Conservation (phyloP, 37 sponge, comb jelly and placozoan species). For the Halichondria panicea region DNA sequence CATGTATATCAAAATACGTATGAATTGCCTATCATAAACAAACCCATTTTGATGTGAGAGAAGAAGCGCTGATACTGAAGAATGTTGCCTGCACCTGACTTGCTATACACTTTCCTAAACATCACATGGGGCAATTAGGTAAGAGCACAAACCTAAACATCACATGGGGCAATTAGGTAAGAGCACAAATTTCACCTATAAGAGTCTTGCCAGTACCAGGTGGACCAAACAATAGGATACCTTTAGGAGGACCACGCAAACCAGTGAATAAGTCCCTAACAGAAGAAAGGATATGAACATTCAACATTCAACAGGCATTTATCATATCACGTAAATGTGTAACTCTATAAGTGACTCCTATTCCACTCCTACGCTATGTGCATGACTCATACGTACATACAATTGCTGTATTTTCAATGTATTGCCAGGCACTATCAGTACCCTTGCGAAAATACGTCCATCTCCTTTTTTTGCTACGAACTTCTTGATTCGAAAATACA, state of each 20-base stretch:
- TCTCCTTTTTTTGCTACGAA: no score
- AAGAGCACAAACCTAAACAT: not conserved
- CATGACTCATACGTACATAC: no score
- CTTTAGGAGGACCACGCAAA: conserved; percentile 97
- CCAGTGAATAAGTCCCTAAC: conserved; percentile 98
- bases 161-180: not conserved
- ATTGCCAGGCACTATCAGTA: no score
- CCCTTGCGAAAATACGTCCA: no score
- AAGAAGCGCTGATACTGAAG: conserved; percentile 99
- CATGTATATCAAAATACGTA: not conserved
- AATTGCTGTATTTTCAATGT: no score
- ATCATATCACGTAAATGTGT: no score
- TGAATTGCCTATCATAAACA: conserved; percentile 8
- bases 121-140: not conserved
- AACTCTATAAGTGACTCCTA: no score
- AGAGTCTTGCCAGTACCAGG: conserved; percentile 99
- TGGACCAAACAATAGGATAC: conserved; percentile 97
- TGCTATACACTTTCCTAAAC: conserved; percentile 93
- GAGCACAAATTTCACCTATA: conserved; percentile 64
- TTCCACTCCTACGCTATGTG: no score
- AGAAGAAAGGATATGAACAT: not conserved
- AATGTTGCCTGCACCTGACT: conserved; percentile 95
- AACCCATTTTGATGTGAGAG: conserved; percentile 99
- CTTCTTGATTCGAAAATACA: no score
- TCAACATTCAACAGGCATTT: conserved; percentile 7